Base-by-base conservation (phyloP, 1,140 invertebrate species). In the Diuraphis noxia region DNA sequence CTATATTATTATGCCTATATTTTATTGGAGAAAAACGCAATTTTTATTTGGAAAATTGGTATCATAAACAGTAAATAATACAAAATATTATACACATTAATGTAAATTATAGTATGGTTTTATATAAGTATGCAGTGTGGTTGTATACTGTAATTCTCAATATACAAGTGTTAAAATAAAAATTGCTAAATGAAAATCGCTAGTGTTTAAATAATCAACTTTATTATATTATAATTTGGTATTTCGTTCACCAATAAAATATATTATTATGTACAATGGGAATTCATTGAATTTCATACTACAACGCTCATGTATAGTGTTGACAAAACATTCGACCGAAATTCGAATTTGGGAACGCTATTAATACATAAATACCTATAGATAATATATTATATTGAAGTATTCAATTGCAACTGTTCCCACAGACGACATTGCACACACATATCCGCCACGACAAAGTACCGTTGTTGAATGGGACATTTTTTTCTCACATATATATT, bases 351-450 rank as follows among this genome's bases (percentile, higher is more conserved):
- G n/a, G 34, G 36, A 86, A 52, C 21, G 46, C 49, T 86, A 30
- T 43, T 17, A 72, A n/a, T 17, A 72, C 56, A n/a, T 72, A 82
- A 82, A 82, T 79, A 72, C 63, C 30, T 79, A 36, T 63, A 43
- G 2, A 10, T 82, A 81, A 10, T 82, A 81, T 17, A n/a, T 43
- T 85, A 86, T 38, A 23, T 49, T 52, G 21, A 52, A 52, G 85
- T 86, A 86, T 86, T 86, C 46, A 34, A 86, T 21, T 36, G 10
- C 34, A 63, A 63, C 13, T 72, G 56, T 86, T 86, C 85, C n/a
- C 85, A 86, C 85, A 52, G 2, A 36, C 34, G 21, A 86, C 46
- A 36, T 23, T 9, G 85, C 46, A 25, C 25, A 10, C n/a, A 6
- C 34, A 52, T 25, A 84, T 0, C 43, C 46, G 2, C 21, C 85